Evolutionary conservation across 1,140 invertebrate genomes (phyloP).

Genomic region (Lasaia peninsularis): DNA sequence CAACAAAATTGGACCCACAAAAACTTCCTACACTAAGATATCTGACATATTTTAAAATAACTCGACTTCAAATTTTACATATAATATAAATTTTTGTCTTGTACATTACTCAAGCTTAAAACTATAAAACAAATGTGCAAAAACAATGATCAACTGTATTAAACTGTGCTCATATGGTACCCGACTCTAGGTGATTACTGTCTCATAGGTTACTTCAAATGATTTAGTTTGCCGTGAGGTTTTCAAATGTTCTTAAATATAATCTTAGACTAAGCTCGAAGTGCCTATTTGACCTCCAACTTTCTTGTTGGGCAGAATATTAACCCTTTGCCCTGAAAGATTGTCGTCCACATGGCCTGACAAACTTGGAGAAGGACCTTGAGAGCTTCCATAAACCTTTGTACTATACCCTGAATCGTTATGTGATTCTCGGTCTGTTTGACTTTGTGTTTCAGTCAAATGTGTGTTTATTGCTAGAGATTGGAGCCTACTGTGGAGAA

Average conservation of each 20-base stretch:
- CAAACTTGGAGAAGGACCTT: conserved; percentile 86
- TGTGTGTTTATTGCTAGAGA: conserved; percentile 74
- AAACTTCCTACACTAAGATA: too few relatives aligned
- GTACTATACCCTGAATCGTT: conserved; percentile 89
- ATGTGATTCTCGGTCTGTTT: conserved; percentile 81
- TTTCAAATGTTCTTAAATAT: not conserved
- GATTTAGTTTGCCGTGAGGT: not conserved
- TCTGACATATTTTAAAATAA: too few relatives aligned
- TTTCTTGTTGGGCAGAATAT: conserved; percentile 44
- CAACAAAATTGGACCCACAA: too few relatives aligned
- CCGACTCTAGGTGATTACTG: too few relatives aligned
- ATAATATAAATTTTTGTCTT: too few relatives aligned
- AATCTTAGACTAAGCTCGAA: conserved; percentile 65
- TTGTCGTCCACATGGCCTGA: conserved; percentile 80
- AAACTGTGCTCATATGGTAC: too few relatives aligned
- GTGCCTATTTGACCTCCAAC: conserved; percentile 54
- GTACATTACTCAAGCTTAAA: too few relatives aligned
- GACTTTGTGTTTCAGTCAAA: conserved; percentile 70
- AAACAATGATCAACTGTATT: too few relatives aligned
- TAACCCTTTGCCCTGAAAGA: conserved; percentile 54
- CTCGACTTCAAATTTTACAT: too few relatives aligned
- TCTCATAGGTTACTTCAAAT: too few relatives aligned
- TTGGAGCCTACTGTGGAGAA: conserved; percentile 65
- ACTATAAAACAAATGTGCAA: too few relatives aligned
- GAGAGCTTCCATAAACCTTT: conserved; percentile 86